Evolutionary conservation across 2,888 invertebrate species (phyloP), one percentile per base, ranked within the genome.

Genomic region (Nasonovia ribisnigri): DNA sequence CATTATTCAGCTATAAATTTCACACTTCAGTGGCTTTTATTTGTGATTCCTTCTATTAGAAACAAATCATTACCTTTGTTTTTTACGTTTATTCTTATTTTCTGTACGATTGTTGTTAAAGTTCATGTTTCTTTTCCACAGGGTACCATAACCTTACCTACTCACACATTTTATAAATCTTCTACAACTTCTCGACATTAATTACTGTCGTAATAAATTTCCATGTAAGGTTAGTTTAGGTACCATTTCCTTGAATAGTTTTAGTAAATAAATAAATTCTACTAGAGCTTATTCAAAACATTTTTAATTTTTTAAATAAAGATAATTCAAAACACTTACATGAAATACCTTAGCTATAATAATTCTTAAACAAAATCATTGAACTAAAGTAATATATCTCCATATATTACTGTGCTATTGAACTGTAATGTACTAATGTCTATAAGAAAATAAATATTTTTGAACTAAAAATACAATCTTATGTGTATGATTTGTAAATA

Each of bases 51-150:
- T 77, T n/a, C 36, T 26, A 77, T 77, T 77, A 36, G 26, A 57
- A 57, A 91, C 84, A 91, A 91, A 91, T 57, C 57, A n/a, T 91
- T 43, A 26, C 57, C 43, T 42, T 43, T 6, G 43, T 84, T 92
- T 92, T 86, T 60, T 60, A 87, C 13, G 6, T 86, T 57, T 46
- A 46, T 57, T 87, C 24, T 92, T 87, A 48, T 46, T 87, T 60
- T 13, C 10, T 13, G 36, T 29, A 60, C 24, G 36, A 87, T 86
- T 43, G 46, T 87, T 87, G 36, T 36, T 29, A 87, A 92, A 87
- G 46, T 92, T 92, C 54, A 54, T 84, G 51, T 84, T 84, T 84
- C 51, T 48, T 26, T 51, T 91, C 57, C 43, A 46, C n/a, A 57
- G 86, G 86, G 91, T 57, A 36, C 86, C 46, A 86, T 91, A 91